A percentile compares a stretch with the other conserved stretches of the same genome.
Conservation (phyloP, 2,888 invertebrate species). For the Lymantria monacha region DNA sequence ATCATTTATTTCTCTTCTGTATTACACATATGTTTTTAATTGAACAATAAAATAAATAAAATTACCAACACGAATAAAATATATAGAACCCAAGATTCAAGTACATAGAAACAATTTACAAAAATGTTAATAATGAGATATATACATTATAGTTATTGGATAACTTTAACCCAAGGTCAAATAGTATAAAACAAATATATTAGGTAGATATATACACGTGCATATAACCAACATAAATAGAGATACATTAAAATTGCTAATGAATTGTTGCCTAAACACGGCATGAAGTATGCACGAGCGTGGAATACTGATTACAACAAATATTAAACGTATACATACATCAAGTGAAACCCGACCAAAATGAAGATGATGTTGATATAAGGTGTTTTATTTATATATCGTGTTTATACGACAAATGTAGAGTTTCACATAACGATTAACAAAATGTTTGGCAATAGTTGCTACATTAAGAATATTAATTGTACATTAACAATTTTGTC, state of each 20-base stretch:
- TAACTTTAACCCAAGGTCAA: conserved; percentile 18
- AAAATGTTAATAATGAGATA: neutral
- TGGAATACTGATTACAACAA: conserved; percentile 57
- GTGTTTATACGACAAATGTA: no score
- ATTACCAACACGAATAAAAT: neutral
- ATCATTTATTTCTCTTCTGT: conserved; percentile 20
- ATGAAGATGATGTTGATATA: conserved; percentile 22
- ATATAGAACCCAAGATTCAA: neutral
- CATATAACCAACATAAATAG: conserved; percentile 54
- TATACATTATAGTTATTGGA: neutral
- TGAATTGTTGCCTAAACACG: conserved; percentile 66
- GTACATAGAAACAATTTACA: conserved; percentile 7
- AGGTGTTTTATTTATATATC: conserved; percentile 2
- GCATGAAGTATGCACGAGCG: conserved; percentile 52
- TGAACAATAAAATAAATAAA: conserved; percentile 13
- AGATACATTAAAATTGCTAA: conserved; percentile 69
- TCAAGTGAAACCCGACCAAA: conserved; percentile 26
- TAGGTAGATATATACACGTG: conserved; percentile 34
- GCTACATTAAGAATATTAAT: no score
- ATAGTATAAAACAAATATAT: conserved; percentile 17
- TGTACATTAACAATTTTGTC: no score
- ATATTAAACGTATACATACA: conserved; percentile 29
- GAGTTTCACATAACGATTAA: no score
- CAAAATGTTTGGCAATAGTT: no score
- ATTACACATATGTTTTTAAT: conserved; percentile 7